A percentile compares a stretch with the other conserved stretches of the same genome.
phyloP scores from a whole-genome alignment of 2,888 invertebrate species.

The Tholera decimalis region DNA sequence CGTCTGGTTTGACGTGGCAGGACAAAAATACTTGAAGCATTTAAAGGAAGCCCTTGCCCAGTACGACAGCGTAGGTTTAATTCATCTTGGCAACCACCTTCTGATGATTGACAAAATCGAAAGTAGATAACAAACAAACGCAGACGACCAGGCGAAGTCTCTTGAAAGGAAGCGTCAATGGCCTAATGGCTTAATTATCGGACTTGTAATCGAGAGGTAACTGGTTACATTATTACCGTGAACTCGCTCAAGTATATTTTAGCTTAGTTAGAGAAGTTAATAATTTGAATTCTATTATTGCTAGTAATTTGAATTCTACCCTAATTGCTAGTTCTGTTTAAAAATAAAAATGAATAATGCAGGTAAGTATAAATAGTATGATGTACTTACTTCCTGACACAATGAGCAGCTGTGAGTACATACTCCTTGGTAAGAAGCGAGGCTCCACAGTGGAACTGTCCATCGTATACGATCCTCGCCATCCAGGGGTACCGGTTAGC shows the following conservation, averaged over 20 bases:
- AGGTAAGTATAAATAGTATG: not conserved
- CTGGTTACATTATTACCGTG: too few relatives aligned
- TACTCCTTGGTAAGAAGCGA: slow-evolving; percentile 96
- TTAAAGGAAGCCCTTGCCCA: not conserved
- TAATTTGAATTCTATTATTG: too few relatives aligned
- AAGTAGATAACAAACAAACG: not conserved
- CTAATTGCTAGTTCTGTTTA: too few relatives aligned
- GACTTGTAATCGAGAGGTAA: too few relatives aligned
- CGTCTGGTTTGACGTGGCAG: too few relatives aligned
- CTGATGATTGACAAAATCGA: not conserved
- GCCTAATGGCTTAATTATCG: too few relatives aligned
- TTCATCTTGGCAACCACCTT: not conserved
- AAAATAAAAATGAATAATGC: too few relatives aligned
- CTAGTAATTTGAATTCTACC: too few relatives aligned
- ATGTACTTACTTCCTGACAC: slow-evolving; percentile 94
- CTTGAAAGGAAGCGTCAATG: not conserved
- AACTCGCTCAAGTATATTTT: too few relatives aligned
- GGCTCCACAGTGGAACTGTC: slow-evolving; percentile 97
- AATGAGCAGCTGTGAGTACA: slow-evolving; percentile 97
- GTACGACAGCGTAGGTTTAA: not conserved
- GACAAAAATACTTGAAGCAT: too few relatives aligned
- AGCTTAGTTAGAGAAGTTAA: too few relatives aligned
- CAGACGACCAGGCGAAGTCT: not conserved
- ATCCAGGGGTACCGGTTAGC: slow-evolving; percentile 97
- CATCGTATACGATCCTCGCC: slow-evolving; percentile 96